These are phyloP conservation scores for Isurus oxyrinchus DNA, from an alignment of 2,113 vertebrate species.

Conservation along the genomic window DNA sequence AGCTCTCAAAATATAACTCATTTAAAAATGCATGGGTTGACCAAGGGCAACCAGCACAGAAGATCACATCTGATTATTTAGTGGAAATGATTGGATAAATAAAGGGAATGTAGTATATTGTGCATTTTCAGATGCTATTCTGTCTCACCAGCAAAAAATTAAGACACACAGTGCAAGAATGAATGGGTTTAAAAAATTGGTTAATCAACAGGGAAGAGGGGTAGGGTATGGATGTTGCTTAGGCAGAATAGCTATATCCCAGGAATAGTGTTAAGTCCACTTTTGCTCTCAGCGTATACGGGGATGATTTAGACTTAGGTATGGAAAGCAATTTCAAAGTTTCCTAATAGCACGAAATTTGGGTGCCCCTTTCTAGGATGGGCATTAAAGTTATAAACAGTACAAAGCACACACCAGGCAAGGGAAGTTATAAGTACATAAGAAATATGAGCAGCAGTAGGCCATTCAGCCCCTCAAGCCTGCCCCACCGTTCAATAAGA, in stretches of 20 bases:
- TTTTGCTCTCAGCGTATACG: no score
- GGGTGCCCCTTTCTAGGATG: not conserved
- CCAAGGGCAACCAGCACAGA: not conserved
- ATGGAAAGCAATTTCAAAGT: not conserved
- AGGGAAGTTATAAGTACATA: no score
- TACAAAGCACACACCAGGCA: not conserved
- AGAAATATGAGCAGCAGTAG: no score
- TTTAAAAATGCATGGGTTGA: not conserved
- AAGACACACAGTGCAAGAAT: not conserved
- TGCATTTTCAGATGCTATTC: no score
- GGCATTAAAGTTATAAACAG: no score
- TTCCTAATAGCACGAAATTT: not conserved
- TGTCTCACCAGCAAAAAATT: not conserved
- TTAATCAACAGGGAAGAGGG: not conserved
- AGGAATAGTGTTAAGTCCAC: no score
- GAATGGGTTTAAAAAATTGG: not conserved
- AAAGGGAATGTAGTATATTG: no score
- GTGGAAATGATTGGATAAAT: not conserved
- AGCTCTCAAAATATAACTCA: not conserved
- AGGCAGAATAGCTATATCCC: no score
- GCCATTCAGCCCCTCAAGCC: no score
- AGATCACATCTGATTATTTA: not conserved
- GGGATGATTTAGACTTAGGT: not conserved
- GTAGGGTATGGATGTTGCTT: no score
- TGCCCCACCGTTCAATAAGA: no score